Evolutionary conservation across 2,113 vertebrate species (phyloP), one percentile per base, ranked within the genome.

Genomic region (Pseudonaja textilis): DNA sequence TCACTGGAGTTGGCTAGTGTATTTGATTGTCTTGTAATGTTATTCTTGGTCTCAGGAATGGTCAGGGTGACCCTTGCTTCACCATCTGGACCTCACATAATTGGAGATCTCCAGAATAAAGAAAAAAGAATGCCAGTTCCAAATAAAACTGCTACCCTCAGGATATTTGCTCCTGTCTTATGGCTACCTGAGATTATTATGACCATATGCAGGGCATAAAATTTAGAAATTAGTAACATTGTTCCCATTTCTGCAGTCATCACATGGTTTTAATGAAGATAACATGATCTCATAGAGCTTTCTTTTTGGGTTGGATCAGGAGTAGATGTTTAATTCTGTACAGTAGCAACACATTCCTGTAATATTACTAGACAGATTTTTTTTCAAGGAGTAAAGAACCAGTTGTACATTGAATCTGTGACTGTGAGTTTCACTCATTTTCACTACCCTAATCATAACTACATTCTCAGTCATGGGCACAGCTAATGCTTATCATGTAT

Each of bases 401-500:
- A 88, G 39, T 42, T 85, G 10, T 90, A 91, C 45, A 9, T 74
- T 91, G 94, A 64, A 90, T 94, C 90, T 87, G 50, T 52, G 93
- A 8, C 5, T 91, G 88, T 14, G 93, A 95, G 94, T 95, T 96
- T 93, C 86, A 93, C 22, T 0, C 95, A 96, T 96, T 96, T 95
- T 94, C 95, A 56, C 92, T 22, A 85, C 92, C 95, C 96, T 93
- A 95, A 96, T 95, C 94, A 95, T 92, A 1, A 7, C 93, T 94
- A 34, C 87, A 6, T 93, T 95, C 95, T 93, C 85, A 96, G 94
- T 95, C 96, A 96, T 96, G 90, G 93, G 95, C 91, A n/a, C 95
- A 96, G 96, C 96, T 96, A 95, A 95, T 97, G 96, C 96, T 97
- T 97, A 97, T 96, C 95, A 93, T 96, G 95, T 95, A 96, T 96